These are phyloP conservation scores for Abramis brama DNA, from an alignment of 2,113 vertebrate genomes.

Conservation along the genomic window DNA sequence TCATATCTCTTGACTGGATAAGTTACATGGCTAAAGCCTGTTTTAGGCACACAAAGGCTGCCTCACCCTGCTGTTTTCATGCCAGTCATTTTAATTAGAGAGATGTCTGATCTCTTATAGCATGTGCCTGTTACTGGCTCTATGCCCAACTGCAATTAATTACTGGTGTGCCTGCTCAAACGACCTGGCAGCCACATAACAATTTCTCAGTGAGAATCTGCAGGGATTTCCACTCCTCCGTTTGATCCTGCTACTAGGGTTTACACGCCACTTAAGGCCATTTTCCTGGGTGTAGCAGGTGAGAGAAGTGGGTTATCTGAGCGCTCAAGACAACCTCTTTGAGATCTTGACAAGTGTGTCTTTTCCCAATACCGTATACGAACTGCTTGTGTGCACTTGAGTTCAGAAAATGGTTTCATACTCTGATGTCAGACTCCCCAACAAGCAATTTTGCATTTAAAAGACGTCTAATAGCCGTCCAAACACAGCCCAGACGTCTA, in stretches of 20 bases:
- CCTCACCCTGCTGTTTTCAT: neutral
- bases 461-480: too few relatives aligned
- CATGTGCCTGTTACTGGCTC: conserved; percentile 36
- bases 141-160: conserved; percentile 39
- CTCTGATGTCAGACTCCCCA: neutral
- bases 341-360: neutral
- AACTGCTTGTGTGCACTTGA: neutral
- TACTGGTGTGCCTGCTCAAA: conserved; percentile 29
- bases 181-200: conserved; percentile 11
- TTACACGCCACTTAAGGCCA: neutral
- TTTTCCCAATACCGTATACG: neutral
- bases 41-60: neutral
- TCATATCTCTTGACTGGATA: neutral
- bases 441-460: too few relatives aligned
- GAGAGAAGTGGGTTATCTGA: neutral
- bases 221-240: neutral
- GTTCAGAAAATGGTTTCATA: neutral
- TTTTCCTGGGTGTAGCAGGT: conserved; percentile 22
- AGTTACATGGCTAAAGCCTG: neutral
- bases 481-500: too few relatives aligned
- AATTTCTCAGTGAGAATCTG: conserved; percentile 14
- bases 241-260: neutral
- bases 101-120: conserved; percentile 23
- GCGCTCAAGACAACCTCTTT: neutral
- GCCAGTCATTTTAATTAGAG: conserved; percentile 32